These are phyloP conservation scores for Zaprionus ornatus DNA, from an alignment of 1,140 invertebrate species.

Conservation along the genomic window DNA sequence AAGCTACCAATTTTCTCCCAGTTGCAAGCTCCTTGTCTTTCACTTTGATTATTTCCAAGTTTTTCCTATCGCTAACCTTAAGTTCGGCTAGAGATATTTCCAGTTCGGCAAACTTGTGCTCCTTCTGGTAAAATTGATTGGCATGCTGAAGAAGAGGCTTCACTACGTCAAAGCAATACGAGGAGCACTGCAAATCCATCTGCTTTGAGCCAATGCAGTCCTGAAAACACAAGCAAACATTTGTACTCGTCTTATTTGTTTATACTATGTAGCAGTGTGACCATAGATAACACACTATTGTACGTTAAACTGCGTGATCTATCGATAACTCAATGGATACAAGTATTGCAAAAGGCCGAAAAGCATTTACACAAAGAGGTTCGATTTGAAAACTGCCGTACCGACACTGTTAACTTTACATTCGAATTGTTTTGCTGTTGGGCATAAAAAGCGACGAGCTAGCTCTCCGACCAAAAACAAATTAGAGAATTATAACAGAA, in stretches of 20 bases:
- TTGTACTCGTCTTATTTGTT: not conserved
- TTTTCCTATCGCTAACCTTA: not conserved
- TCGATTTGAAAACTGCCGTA: too few relatives aligned
- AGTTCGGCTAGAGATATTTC: not conserved
- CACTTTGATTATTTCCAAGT: not conserved
- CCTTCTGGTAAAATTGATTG: not conserved
- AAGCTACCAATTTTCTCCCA: not conserved
- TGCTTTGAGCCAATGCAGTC: not conserved
- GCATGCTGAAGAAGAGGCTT: constrained; percentile 2
- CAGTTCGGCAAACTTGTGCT: not conserved
- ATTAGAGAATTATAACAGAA: too few relatives aligned
- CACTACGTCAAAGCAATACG: constrained; percentile 11
- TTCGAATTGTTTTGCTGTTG: too few relatives aligned
- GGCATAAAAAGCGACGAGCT: too few relatives aligned
- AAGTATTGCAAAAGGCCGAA: too few relatives aligned
- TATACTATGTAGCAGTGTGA: not conserved
- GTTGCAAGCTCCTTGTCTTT: not conserved
- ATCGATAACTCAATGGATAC: not conserved
- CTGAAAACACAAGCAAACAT: not conserved
- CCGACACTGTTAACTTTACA: too few relatives aligned
- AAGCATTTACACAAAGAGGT: too few relatives aligned
- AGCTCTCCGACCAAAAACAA: too few relatives aligned
- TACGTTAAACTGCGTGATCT: not conserved
- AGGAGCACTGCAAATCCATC: not conserved
- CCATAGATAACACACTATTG: not conserved